A percentile compares a stretch with the other conserved stretches of the same genome.
These are phyloP conservation scores for Pentalonia nigronervosa DNA, from an alignment of 1,140 invertebrate genomes.

Conservation along the genomic window DNA sequence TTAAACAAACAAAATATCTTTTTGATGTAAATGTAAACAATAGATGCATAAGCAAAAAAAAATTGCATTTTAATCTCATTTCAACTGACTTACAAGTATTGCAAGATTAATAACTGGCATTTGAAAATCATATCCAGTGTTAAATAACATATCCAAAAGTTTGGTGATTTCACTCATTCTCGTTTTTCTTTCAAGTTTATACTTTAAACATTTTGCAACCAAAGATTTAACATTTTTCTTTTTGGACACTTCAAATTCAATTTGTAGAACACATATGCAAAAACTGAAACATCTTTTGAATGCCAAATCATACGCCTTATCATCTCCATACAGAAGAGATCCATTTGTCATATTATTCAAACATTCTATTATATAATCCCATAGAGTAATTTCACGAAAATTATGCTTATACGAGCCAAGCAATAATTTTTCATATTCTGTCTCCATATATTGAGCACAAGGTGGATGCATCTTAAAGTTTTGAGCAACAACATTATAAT, in stretches of 20 bases:
- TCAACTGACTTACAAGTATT: neutral
- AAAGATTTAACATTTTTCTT: neutral
- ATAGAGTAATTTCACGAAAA: neutral
- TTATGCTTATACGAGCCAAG: neutral
- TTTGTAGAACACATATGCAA: neutral
- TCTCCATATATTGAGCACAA: constrained; percentile 22
- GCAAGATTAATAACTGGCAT: neutral
- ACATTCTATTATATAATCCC: constrained; percentile 8
- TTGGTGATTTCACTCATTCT: constrained; percentile 5
- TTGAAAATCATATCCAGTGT: constrained; percentile 39
- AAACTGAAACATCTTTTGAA: constrained; percentile 1
- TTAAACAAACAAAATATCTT: neutral
- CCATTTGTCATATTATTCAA: neutral
- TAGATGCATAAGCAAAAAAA: neutral
- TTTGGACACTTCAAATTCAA: constrained; percentile 14
- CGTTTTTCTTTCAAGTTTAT: constrained; percentile 22
- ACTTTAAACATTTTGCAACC: constrained; percentile 1
- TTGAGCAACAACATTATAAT: neutral
- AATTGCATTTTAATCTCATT: neutral
- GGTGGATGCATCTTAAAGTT: constrained; percentile 15
- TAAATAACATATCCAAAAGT: constrained; percentile 2
- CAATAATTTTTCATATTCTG: neutral
- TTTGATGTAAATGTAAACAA: neutral
- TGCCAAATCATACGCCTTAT: neutral
- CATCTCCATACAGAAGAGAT: neutral